phyloP scores from a whole-genome alignment of 2,888 invertebrate genomes.

The Hypena proboscidalis region DNA sequence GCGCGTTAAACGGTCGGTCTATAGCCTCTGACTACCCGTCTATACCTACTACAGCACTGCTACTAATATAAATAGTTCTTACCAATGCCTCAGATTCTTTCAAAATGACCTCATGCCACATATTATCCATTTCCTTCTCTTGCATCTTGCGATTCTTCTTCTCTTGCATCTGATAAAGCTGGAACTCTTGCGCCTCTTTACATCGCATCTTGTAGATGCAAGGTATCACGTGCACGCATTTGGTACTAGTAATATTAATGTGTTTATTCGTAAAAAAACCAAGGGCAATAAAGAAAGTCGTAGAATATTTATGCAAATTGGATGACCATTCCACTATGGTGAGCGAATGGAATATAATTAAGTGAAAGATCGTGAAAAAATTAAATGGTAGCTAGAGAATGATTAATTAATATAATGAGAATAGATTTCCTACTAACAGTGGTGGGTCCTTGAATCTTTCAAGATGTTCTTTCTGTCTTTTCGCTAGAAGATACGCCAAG shows the following conservation, averaged over 20 bases:
- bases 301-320: no score
- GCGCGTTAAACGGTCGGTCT: no score
- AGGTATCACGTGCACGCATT: conserved; percentile 69
- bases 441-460: conserved; percentile 74
- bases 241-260: conserved; percentile 57
- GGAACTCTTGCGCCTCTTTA: conserved; percentile 80
- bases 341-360: no score
- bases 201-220: conserved; percentile 74
- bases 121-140: conserved; percentile 83
- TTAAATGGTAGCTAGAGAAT: no score
- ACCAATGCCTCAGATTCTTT: conserved; percentile 84
- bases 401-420: no score
- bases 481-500: conserved; percentile 73
- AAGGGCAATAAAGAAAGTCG: no score
- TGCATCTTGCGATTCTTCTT: conserved; percentile 80
- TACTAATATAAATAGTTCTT: no score
- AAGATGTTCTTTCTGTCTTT: conserved; percentile 81
- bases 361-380: no score
- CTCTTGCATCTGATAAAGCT: conserved; percentile 86
- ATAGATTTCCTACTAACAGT: conserved; percentile 53
- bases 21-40: no score
- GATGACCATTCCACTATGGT: no score
- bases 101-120: conserved; percentile 86
- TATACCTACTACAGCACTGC: no score
- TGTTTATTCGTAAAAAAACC: no score